phyloP scores from a whole-genome alignment of 2,888 invertebrate genomes.

The Priocnemis perturbator region DNA sequence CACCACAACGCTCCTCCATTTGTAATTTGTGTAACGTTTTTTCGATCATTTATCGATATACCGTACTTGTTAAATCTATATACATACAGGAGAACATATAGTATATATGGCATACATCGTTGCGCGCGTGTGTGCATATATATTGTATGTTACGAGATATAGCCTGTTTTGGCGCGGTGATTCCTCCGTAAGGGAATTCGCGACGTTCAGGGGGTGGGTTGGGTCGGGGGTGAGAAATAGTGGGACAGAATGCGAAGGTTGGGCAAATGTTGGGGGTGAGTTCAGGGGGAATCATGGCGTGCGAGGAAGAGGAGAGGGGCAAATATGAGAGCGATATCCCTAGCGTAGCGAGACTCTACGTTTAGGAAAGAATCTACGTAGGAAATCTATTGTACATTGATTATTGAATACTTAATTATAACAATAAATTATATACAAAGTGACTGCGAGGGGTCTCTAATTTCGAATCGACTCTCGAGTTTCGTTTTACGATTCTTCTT shows the following conservation, averaged over 20 bases:
- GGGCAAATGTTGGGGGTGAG: conserved; percentile 9
- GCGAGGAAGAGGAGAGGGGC: conserved; percentile 47
- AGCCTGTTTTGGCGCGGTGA: conserved; percentile 43
- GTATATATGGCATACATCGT: conserved; percentile 12
- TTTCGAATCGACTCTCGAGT: conserved; percentile 51
- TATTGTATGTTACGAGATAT: conserved; percentile 13
- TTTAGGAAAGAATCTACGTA: conserved; percentile 48
- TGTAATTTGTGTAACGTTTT: conserved; percentile 60
- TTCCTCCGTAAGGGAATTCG: conserved; percentile 36
- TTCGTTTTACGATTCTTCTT: conserved; percentile 1
- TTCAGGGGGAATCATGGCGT: conserved; percentile 48
- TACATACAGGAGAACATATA: conserved; percentile 36
- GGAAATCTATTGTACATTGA: conserved; percentile 75
- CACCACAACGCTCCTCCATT: conserved; percentile 37
- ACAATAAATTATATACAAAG: conserved; percentile 75
- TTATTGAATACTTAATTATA: conserved; percentile 74
- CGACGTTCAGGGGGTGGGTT: conserved; percentile 19
- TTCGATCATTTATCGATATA: conserved; percentile 60
- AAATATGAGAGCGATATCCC: conserved; percentile 59
- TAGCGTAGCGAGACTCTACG: conserved; percentile 41
- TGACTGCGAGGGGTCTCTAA: conserved; percentile 50
- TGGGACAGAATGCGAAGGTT: conserved; percentile 17
- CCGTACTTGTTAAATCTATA: conserved; percentile 64
- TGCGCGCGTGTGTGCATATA: conserved; percentile 24
- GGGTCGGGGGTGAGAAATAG: conserved; percentile 14